Conservation (phyloP, 35 echinoderm and acorn worm species). For the Ophioderma brevispina region DNA sequence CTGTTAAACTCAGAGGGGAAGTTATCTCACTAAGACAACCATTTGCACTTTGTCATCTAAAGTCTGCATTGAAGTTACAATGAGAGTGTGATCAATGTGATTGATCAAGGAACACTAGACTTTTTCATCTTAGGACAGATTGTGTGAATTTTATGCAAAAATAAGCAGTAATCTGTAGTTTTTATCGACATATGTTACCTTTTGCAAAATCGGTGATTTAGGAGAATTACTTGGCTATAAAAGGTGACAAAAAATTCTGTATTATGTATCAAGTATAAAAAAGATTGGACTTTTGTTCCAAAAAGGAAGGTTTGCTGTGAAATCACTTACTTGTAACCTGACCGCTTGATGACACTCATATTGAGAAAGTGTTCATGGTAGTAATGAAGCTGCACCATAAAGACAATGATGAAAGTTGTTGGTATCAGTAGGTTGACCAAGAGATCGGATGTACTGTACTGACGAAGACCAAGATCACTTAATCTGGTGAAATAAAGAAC, state of each 20-base stretch:
- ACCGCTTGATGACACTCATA: conserved; percentile 59
- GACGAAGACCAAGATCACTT: conserved; percentile 66
- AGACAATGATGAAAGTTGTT: conserved; percentile 80
- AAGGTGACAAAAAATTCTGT: background rate
- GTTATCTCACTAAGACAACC: no score
- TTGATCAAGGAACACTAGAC: no score
- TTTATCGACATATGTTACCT: background rate
- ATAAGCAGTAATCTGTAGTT: background rate
- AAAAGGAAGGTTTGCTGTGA: no score
- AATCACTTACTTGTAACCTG: conserved; percentile 84
- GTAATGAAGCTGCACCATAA: conserved; percentile 95
- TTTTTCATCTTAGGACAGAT: no score
- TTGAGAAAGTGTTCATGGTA: conserved; percentile 82
- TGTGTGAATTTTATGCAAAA: background rate
- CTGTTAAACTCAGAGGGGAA: no score
- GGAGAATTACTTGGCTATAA: background rate
- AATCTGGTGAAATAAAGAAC: conserved; percentile 62
- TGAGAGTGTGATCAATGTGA: no score
- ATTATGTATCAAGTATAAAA: background rate
- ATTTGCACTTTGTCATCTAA: no score
- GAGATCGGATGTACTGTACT: conserved; percentile 61
- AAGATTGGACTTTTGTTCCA: no score
- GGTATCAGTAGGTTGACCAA: conserved; percentile 85
- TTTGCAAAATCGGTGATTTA: background rate
- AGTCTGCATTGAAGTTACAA: no score